phyloP scores from a whole-genome alignment of 2,113 vertebrate genomes.

The Felis catus region DNA sequence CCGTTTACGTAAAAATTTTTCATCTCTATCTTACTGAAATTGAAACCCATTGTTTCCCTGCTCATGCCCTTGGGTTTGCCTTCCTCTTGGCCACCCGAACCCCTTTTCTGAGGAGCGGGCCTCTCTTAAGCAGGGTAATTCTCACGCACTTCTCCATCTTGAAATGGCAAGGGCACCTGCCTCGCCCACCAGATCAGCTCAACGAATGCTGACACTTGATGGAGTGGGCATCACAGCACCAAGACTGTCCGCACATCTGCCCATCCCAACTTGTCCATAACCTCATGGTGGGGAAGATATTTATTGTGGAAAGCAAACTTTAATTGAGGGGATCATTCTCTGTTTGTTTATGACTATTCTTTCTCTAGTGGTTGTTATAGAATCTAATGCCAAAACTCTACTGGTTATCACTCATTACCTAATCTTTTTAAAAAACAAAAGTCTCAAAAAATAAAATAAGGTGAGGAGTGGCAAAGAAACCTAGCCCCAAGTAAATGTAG shows the following conservation, averaged over 20 bases:
- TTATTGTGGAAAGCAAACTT: background rate
- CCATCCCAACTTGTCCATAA: background rate
- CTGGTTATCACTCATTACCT: background rate
- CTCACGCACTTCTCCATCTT: rapidly evolving
- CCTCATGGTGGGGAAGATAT: background rate
- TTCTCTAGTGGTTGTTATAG: background rate
- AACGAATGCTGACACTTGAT: background rate
- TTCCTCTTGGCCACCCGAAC: background rate
- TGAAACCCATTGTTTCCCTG: background rate
- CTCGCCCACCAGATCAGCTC: background rate
- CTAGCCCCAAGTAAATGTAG: background rate
- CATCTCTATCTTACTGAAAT: background rate
- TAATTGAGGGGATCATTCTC: background rate
- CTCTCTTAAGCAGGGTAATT: background rate
- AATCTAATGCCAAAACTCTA: background rate
- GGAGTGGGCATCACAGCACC: background rate
- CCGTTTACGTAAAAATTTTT: background rate
- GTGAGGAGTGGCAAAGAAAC: background rate
- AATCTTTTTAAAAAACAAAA: background rate
- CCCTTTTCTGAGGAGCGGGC: background rate
- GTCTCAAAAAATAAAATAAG: conserved; percentile 3
- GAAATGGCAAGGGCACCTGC: background rate
- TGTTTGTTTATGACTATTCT: background rate
- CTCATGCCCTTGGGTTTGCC: background rate
- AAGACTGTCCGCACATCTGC: background rate